phyloP scores from a whole-genome alignment of 2,888 invertebrate species.

The Hoplodrina blanda region DNA sequence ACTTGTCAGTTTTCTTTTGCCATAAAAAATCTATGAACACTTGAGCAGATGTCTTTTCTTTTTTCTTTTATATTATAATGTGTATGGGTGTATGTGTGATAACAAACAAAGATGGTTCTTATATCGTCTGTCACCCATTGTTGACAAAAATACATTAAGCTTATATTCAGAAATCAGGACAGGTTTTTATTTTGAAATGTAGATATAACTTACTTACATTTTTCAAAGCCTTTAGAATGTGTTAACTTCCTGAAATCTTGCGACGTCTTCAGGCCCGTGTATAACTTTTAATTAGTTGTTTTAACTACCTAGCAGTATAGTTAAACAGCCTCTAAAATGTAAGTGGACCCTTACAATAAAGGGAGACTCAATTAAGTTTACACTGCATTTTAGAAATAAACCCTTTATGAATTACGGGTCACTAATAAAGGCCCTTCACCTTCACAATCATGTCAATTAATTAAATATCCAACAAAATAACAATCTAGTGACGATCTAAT shows the following conservation, averaged over 20 bases:
- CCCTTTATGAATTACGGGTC: conserved; percentile 33
- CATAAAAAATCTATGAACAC: no score
- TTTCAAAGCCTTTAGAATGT: background rate
- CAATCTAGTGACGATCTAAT: conserved; percentile 67
- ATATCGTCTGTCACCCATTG: no score
- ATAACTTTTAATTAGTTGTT: conserved; percentile 27
- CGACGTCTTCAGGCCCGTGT: background rate
- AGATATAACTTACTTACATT: no score
- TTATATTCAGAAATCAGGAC: no score
- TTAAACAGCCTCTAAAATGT: conserved; percentile 26
- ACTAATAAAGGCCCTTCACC: conserved; percentile 36
- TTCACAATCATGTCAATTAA: conserved; percentile 62
- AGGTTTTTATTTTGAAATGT: no score
- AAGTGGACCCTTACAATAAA: conserved; percentile 28
- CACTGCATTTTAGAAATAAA: conserved; percentile 28
- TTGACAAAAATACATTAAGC: no score
- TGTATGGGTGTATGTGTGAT: no score
- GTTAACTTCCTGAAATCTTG: conserved; percentile 21
- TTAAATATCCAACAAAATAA: conserved; percentile 69
- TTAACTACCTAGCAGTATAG: conserved; percentile 16
- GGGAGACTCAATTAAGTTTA: conserved; percentile 37
- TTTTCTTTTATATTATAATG: no score
- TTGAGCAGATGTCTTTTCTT: no score
- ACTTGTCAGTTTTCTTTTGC: no score
- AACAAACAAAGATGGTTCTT: no score